A percentile compares a stretch with the other conserved stretches of the same genome.
These are phyloP conservation scores for Diceros bicornis DNA, from an alignment of 2,797 vertebrate genomes.

Conservation along the genomic window DNA sequence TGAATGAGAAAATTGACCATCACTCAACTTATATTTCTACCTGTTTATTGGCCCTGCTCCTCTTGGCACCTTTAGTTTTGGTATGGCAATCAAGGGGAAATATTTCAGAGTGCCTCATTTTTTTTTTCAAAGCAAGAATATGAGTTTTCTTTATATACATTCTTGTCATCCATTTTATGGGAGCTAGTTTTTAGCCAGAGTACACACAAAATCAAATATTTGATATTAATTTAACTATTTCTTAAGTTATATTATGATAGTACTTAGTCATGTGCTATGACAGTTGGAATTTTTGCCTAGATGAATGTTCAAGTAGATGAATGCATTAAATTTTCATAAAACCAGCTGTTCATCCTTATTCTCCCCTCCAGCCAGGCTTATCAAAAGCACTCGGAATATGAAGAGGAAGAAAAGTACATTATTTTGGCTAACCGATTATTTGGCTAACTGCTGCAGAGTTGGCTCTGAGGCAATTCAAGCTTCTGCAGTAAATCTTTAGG, in stretches of 20 bases:
- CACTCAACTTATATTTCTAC: neutral
- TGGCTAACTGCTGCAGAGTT: neutral
- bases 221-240: neutral
- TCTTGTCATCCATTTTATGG: neutral
- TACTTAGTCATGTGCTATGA: neutral
- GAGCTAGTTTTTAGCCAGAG: neutral
- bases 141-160: neutral
- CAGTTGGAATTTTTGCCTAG: neutral
- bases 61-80: neutral
- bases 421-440: neutral
- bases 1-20: neutral
- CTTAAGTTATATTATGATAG: neutral
- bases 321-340: constrained; percentile 7
- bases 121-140: neutral
- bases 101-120: neutral
- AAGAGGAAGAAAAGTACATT: neutral
- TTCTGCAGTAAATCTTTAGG: neutral
- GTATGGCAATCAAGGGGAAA: neutral
- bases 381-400: neutral
- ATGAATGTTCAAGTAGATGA: neutral
- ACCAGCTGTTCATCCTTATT: neutral
- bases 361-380: neutral
- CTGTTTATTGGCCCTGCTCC: neutral
- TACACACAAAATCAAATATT: neutral
- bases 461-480: neutral